Evolutionary conservation across 2,113 vertebrate species (phyloP).

Genomic region (Holacanthus passer): DNA sequence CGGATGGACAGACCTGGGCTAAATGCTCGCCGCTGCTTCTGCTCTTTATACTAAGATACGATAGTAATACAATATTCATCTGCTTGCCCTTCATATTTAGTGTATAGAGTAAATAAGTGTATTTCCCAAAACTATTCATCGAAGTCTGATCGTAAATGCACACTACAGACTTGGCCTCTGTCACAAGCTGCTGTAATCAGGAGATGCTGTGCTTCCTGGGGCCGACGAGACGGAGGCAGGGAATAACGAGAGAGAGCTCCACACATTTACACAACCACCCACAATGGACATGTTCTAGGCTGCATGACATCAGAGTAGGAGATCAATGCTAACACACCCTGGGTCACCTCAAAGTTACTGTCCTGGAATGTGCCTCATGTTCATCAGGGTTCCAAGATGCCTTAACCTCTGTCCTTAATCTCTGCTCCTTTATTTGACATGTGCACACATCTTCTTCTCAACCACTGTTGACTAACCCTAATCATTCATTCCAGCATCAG

Average conservation of each 20-base stretch:
- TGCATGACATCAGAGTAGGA: not conserved
- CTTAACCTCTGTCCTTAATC: slow-evolving; percentile 71
- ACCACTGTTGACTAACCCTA: not conserved
- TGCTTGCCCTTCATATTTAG: not conserved
- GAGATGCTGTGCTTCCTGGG: slow-evolving; percentile 61
- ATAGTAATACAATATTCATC: not conserved
- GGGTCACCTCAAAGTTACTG: not conserved
- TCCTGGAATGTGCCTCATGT: slow-evolving; percentile 44
- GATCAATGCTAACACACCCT: not conserved
- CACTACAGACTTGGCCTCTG: slow-evolving; percentile 1
- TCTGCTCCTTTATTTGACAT: slow-evolving; percentile 22
- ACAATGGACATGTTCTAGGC: not conserved
- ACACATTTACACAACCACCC: slow-evolving; percentile 18
- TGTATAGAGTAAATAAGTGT: not conserved
- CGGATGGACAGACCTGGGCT: not conserved
- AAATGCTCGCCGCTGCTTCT: too few species aligned
- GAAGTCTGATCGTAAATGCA: slow-evolving; percentile 37
- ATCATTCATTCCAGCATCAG: slow-evolving; percentile 15
- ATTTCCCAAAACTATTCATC: slow-evolving; percentile 27
- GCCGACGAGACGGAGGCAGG: slow-evolving; percentile 40
- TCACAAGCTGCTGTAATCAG: slow-evolving; percentile 49
- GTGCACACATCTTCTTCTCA: not conserved
- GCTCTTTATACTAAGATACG: too few species aligned
- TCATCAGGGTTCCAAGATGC: slow-evolving; percentile 82
- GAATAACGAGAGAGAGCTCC: slow-evolving; percentile 24